phyloP scores from a whole-genome alignment of 2,797 vertebrate genomes.

The Merluccius polli region DNA sequence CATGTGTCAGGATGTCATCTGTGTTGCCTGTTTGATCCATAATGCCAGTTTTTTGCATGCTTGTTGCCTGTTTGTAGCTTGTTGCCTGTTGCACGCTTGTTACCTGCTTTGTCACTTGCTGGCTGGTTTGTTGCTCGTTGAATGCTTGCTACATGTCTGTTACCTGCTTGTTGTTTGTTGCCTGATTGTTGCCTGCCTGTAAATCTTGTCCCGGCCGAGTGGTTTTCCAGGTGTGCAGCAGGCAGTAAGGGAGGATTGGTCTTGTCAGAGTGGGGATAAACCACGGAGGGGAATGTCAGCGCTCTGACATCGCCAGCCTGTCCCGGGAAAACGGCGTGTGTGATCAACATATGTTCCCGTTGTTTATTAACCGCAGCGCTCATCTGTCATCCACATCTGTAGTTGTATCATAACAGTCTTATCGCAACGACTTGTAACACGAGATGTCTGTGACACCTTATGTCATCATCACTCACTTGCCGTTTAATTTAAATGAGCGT shows the following conservation, averaged over 20 bases:
- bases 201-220: conserved; percentile 10
- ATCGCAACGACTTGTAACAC: background rate
- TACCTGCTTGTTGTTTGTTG: no score
- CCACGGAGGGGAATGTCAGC: conserved; percentile 21
- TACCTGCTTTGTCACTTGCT: no score
- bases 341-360: background rate
- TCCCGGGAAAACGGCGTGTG: background rate
- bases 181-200: conserved; percentile 2
- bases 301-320: conserved; percentile 28
- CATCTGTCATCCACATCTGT: background rate
- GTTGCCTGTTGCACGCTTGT: no score
- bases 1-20: conserved; percentile 10
- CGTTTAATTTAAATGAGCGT: no score
- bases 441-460: no score
- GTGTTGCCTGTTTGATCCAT: no score
- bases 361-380: no score
- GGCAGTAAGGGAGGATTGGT: conserved; percentile 37
- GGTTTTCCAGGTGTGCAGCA: conserved; percentile 49
- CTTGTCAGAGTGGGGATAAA: conserved; percentile 9
- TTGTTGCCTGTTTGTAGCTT: no score
- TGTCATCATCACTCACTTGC: no score
- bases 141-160: no score
- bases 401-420: background rate
- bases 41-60: no score
- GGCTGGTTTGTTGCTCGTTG: background rate